Conservation (phyloP, 2,888 invertebrate species). For the Leptinotarsa rubiginosa region DNA sequence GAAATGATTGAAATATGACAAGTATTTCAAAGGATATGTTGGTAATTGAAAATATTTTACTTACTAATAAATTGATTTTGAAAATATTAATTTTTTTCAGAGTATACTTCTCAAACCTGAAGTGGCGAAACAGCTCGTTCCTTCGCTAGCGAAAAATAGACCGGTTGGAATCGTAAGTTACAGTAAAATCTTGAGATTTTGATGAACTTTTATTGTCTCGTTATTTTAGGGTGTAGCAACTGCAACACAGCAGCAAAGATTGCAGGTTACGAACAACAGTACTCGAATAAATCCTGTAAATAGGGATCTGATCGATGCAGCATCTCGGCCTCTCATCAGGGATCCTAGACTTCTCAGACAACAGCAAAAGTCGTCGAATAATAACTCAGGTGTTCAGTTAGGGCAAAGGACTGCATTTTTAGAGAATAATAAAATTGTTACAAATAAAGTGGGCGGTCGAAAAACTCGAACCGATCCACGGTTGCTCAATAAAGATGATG, state of each 20-base stretch:
- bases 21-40: no score
- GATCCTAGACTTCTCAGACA: constrained; percentile 63
- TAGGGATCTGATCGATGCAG: constrained; percentile 61
- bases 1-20: no score
- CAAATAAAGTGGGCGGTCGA: constrained; percentile 64
- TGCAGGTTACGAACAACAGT: constrained; percentile 47
- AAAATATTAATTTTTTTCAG: constrained; percentile 49
- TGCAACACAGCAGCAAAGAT: constrained; percentile 40
- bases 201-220: background rate
- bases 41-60: background rate
- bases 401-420: constrained; percentile 60
- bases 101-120: constrained; percentile 64
- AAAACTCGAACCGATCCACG: constrained; percentile 65
- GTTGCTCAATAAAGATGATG: constrained; percentile 63
- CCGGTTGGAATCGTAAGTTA: constrained; percentile 45
- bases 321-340: constrained; percentile 57
- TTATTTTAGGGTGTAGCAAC: constrained; percentile 44
- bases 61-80: background rate
- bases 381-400: constrained; percentile 56
- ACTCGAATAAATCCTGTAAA: constrained; percentile 70
- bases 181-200: background rate
- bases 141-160: constrained; percentile 44
- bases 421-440: constrained; percentile 65
- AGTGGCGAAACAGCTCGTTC: constrained; percentile 62
- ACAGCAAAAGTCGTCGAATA: constrained; percentile 51